These are phyloP conservation scores for Ficedula albicollis DNA, from an alignment of 2,797 vertebrate genomes.

Conservation along the genomic window DNA sequence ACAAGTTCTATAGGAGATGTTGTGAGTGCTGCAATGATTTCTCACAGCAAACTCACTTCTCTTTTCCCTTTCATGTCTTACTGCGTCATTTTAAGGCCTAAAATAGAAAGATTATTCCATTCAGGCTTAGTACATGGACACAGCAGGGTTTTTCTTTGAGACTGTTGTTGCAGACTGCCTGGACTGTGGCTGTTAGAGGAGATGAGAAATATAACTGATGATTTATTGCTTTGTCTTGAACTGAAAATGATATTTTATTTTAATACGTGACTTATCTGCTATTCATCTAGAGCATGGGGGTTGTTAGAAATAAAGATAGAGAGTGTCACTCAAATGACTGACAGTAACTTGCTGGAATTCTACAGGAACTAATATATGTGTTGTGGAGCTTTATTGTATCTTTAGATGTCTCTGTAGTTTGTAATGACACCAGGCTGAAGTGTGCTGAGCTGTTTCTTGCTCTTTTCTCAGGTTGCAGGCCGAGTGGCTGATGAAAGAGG, in stretches of 20 bases:
- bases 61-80: neutral
- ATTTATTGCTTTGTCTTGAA: conserved; percentile 4
- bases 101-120: neutral
- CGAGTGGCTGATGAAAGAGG: conserved; percentile 95
- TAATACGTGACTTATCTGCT: neutral
- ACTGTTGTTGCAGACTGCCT: neutral
- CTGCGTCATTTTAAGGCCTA: neutral
- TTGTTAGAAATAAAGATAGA: neutral
- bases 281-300: neutral
- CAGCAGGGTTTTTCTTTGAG: neutral
- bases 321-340: neutral
- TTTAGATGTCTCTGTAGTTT: neutral
- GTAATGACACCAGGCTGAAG: neutral
- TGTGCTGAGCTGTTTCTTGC: neutral
- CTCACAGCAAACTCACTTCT: neutral
- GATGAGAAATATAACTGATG: neutral
- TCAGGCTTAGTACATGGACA: neutral
- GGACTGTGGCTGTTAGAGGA: neutral
- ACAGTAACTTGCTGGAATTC: neutral
- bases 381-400: neutral
- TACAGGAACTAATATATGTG: neutral
- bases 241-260: neutral
- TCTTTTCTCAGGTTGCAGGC: conserved; percentile 86
- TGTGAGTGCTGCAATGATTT: neutral
- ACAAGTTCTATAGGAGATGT: neutral